Percentiles rank a stretch among this genome's conserved stretches.
phyloP scores from a whole-genome alignment of 2,888 invertebrate species.

The Xylota sylvarum region DNA sequence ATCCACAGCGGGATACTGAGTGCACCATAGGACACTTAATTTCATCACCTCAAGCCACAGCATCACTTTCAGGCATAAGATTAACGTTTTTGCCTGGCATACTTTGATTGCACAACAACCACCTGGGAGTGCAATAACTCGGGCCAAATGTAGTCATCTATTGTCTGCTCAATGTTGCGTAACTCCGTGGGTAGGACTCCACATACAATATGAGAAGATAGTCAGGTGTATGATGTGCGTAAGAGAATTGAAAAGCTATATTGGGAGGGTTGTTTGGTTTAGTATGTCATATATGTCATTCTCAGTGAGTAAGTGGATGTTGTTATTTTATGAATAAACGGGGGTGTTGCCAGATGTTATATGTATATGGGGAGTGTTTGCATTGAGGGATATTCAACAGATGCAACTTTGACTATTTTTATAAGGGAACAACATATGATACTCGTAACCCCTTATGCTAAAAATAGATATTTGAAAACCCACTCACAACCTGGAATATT shows the following conservation, averaged over 20 bases:
- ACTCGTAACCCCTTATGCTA: not conserved
- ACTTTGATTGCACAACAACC: slow-evolving; percentile 10
- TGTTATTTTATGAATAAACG: too few species aligned
- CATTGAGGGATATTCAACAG: too few species aligned
- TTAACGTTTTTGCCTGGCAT: slow-evolving; percentile 1
- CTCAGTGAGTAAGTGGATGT: not conserved
- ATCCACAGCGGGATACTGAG: not conserved
- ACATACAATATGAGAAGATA: not conserved
- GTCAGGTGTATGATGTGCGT: not conserved
- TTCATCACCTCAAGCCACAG: not conserved
- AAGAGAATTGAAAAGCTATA: not conserved
- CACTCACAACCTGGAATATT: too few species aligned
- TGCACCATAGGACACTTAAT: not conserved
- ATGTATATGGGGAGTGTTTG: not conserved
- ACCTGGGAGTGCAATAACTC: slow-evolving; percentile 18
- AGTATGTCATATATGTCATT: not conserved
- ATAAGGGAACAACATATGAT: too few species aligned
- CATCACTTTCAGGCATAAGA: not conserved
- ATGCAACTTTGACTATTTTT: not conserved
- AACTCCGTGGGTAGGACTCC: not conserved
- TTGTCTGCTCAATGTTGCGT: slow-evolving; percentile 11
- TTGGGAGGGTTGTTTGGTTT: not conserved
- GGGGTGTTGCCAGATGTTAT: not conserved
- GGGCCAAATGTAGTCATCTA: not conserved
- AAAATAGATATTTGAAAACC: too few species aligned